Conservation (phyloP, 2,888 invertebrate species). For the Nomada flava region DNA sequence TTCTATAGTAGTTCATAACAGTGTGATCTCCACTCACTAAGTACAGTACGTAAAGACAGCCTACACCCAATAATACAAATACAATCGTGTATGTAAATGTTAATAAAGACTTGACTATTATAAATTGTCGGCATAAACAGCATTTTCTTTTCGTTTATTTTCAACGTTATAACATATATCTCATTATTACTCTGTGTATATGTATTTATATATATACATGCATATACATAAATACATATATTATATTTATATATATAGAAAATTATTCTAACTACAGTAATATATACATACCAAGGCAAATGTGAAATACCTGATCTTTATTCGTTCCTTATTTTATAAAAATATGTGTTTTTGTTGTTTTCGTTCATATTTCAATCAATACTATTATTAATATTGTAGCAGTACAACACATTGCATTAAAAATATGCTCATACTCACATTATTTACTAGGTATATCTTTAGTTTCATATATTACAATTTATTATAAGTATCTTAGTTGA, state of each 20-base stretch:
- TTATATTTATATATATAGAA: constrained; percentile 78
- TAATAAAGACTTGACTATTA: constrained; percentile 76
- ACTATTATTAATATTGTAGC: constrained; percentile 77
- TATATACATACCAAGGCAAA: constrained; percentile 84
- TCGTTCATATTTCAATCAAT: constrained; percentile 71
- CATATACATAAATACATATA: constrained; percentile 63
- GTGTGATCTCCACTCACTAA: constrained; percentile 78
- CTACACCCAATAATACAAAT: constrained; percentile 81
- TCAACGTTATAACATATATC: constrained; percentile 71
- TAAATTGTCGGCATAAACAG: constrained; percentile 72
- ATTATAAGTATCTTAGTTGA: constrained; percentile 50
- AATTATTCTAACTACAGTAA: constrained; percentile 83
- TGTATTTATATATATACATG: constrained; percentile 63
- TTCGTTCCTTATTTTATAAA: constrained; percentile 78
- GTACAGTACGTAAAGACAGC: constrained; percentile 80
- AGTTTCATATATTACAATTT: constrained; percentile 65
- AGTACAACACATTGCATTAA: constrained; percentile 74
- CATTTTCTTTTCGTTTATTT: constrained; percentile 59
- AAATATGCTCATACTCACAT: constrained; percentile 74
- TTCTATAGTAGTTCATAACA: constrained; percentile 65
- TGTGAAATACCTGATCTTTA: constrained; percentile 82
- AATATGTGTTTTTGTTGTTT: constrained; percentile 78
- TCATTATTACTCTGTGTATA: constrained; percentile 66
- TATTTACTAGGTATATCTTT: constrained; percentile 59
- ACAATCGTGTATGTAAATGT: constrained; percentile 76